A percentile compares a stretch with the other conserved stretches of the same genome.
phyloP scores from a whole-genome alignment of 2,113 vertebrate genomes.

The Phylloscopus trochilus region DNA sequence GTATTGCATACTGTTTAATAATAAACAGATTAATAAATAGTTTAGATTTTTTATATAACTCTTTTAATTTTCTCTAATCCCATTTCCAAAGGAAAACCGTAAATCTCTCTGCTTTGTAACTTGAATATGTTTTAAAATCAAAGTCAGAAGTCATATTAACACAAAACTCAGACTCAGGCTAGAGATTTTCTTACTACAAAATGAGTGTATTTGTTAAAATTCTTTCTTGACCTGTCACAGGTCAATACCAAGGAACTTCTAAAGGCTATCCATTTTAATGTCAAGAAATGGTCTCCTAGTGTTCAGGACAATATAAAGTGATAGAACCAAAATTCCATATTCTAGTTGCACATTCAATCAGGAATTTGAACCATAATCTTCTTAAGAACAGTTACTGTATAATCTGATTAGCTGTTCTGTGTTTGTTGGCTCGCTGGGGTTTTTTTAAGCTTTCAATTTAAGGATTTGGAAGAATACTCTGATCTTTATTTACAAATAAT shows the following conservation, averaged over 20 bases:
- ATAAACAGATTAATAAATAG: neutral
- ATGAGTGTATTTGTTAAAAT: neutral
- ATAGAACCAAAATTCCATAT: neutral
- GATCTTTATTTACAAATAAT: conserved; percentile 8
- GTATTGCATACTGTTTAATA: neutral
- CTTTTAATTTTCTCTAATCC: neutral
- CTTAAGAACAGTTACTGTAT: neutral
- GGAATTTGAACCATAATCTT: neutral
- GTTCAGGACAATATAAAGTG: neutral
- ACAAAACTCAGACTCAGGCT: neutral
- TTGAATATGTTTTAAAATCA: neutral
- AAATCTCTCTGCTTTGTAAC: neutral
- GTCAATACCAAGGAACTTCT: neutral
- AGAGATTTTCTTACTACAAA: neutral
- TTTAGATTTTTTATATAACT: neutral
- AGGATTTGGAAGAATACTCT: neutral
- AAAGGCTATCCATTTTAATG: neutral
- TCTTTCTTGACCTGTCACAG: neutral
- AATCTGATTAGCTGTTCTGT: neutral
- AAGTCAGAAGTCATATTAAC: neutral
- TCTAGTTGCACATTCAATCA: neutral
- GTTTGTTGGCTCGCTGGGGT: rapidly evolving
- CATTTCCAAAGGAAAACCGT: neutral
- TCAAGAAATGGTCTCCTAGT: neutral
- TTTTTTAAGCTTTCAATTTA: neutral